A percentile compares a stretch with the other conserved stretches of the same genome.
Conservation (phyloP, 2,797 vertebrate species). For the Coregonus sp. region DNA sequence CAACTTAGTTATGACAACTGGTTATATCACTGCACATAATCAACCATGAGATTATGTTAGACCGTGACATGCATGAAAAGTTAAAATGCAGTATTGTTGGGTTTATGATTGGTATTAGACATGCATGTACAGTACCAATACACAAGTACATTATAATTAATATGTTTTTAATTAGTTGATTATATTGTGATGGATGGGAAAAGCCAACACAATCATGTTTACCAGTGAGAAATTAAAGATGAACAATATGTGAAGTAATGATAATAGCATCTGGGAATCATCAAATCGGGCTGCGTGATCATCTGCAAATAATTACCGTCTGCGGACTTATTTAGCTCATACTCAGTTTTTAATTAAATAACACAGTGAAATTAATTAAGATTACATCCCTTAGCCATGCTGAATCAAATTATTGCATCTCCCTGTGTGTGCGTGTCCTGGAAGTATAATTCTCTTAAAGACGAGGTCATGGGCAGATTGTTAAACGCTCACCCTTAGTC, state of each 20-base stretch:
- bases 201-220: constrained; percentile 30
- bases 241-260: constrained; percentile 24
- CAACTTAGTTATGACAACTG: constrained; percentile 12
- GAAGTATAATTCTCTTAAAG: constrained; percentile 54
- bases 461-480: constrained; percentile 50
- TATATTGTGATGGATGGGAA: constrained; percentile 19
- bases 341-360: constrained; percentile 75
- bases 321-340: constrained; percentile 64
- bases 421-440: constrained; percentile 47
- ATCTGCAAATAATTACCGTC: constrained; percentile 70
- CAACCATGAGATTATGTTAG: constrained; percentile 9
- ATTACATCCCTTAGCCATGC: constrained; percentile 60
- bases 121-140: constrained; percentile 7
- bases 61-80: background rate
- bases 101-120: constrained; percentile 6
- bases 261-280: constrained; percentile 47
- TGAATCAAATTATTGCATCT: constrained; percentile 70
- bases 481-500: constrained; percentile 39
- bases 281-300: constrained; percentile 54
- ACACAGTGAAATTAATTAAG: constrained; percentile 73
- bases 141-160: background rate
- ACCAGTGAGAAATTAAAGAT: constrained; percentile 28
- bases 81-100: background rate
- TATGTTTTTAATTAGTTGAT: background rate
- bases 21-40: constrained; percentile 15